phyloP scores from a whole-genome alignment of 2,888 invertebrate species.

The Adineta ricciae region DNA sequence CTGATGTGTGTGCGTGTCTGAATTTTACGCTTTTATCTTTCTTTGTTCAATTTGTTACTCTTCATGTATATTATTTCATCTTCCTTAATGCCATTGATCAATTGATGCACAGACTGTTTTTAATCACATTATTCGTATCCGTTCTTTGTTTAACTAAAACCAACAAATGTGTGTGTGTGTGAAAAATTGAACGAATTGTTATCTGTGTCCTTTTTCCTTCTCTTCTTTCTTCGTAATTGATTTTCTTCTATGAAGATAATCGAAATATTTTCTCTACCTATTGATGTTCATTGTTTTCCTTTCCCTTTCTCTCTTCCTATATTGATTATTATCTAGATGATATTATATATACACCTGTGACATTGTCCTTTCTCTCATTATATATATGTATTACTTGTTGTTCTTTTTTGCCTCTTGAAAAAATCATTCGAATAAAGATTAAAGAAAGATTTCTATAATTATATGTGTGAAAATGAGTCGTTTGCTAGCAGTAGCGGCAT shows the following conservation, averaged over 20 bases:
- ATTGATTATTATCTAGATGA: neutral
- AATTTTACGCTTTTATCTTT: constrained; percentile 11
- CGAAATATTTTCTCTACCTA: neutral
- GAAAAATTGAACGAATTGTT: neutral
- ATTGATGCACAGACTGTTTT: neutral
- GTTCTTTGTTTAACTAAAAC: neutral
- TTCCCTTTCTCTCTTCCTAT: neutral
- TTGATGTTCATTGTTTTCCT: neutral
- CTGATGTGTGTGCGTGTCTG: neutral
- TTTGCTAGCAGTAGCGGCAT: no score
- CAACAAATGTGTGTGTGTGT: neutral
- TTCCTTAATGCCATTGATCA: neutral
- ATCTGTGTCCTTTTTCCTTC: neutral
- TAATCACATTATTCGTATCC: neutral
- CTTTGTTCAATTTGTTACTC: constrained; percentile 8
- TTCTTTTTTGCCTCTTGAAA: neutral
- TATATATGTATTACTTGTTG: neutral
- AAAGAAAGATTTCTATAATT: neutral
- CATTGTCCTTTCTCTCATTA: neutral
- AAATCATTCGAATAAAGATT: constrained; percentile 2
- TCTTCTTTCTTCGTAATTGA: neutral
- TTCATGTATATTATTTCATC: neutral
- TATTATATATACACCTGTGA: neutral
- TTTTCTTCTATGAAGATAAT: neutral
- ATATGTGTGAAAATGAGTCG: no score